Percentiles rank a stretch among this genome's conserved stretches.
Conservation (phyloP, 2,797 vertebrate genomes). For the Heteromormyrus szaboi region DNA sequence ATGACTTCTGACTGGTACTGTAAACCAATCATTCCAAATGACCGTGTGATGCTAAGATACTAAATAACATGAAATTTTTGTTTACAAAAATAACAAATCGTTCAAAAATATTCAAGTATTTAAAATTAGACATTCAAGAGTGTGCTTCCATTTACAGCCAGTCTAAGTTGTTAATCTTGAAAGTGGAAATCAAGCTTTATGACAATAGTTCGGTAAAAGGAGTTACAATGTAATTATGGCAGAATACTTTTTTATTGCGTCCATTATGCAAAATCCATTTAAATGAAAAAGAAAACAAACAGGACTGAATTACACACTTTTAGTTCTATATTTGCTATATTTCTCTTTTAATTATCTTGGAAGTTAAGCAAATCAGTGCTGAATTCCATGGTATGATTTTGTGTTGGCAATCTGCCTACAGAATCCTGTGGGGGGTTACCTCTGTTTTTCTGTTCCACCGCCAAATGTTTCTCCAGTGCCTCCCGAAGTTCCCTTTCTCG, state of each 20-base stretch:
- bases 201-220: background rate
- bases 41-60: background rate
- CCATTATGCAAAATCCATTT: background rate
- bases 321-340: background rate
- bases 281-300: background rate
- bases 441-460: slow-evolving; percentile 96
- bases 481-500: slow-evolving; percentile 91
- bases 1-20: background rate
- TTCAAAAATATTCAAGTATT: background rate
- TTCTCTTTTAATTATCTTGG: background rate
- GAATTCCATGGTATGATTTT: background rate
- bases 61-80: background rate
- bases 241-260: background rate
- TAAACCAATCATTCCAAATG: background rate
- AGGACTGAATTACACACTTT: background rate
- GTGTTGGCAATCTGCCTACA: background rate
- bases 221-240: background rate
- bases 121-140: background rate
- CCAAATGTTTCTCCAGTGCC: slow-evolving; percentile 92
- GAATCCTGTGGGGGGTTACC: slow-evolving; percentile 53
- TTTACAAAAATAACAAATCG: background rate
- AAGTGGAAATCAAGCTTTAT: background rate
- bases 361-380: background rate
- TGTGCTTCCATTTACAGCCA: background rate
- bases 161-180: background rate